Conservation (phyloP, 2,797 vertebrate species). For the Cyclopterus lumpus region DNA sequence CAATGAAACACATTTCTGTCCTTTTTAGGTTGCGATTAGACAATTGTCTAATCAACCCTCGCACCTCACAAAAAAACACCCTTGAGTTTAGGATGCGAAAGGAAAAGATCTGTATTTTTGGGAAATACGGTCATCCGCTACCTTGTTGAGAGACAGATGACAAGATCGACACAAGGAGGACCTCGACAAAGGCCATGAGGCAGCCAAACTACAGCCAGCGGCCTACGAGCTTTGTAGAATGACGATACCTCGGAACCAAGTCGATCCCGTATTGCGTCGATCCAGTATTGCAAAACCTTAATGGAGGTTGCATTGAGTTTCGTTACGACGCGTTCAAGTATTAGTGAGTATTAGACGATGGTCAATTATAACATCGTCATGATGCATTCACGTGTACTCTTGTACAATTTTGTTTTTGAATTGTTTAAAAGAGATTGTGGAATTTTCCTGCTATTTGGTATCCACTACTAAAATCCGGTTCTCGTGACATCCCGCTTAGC, state of each 20-base stretch:
- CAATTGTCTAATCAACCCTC: neutral
- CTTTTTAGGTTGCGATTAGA: too few relatives aligned
- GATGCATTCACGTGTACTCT: too few relatives aligned
- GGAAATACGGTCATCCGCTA: neutral
- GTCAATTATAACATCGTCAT: too few relatives aligned
- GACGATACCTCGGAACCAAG: too few relatives aligned
- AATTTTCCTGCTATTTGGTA: too few relatives aligned
- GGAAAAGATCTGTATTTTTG: neutral
- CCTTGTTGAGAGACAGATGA: neutral
- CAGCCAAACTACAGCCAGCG: neutral
- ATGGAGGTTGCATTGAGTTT: too few relatives aligned
- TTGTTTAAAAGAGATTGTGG: too few relatives aligned
- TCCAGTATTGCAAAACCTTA: too few relatives aligned
- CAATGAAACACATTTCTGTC: neutral
- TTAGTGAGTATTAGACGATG: too few relatives aligned
- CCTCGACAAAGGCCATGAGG: neutral
- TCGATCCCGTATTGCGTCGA: too few relatives aligned
- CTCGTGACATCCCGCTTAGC: neutral
- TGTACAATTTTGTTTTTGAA: too few relatives aligned
- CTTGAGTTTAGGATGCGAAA: neutral
- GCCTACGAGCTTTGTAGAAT: neutral
- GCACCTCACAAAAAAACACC: neutral
- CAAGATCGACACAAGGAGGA: neutral
- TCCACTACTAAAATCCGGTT: neutral
- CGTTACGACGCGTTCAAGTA: too few relatives aligned